Base-by-base conservation (phyloP, 2,113 vertebrate genomes). In the Apteryx owenii region DNA sequence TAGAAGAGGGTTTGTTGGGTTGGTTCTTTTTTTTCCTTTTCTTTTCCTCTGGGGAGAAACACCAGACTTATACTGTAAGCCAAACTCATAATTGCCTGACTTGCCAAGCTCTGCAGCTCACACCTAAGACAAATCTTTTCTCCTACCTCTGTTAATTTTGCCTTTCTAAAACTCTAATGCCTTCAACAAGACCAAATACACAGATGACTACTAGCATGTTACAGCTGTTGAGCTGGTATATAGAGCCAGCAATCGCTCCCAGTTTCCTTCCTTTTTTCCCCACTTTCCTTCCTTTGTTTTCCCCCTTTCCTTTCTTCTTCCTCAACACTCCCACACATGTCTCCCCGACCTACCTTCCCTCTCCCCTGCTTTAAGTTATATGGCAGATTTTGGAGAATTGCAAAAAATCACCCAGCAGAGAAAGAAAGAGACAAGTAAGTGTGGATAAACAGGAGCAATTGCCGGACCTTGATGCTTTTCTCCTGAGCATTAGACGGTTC, bases 1-100 rank as follows among this genome's bases (percentile, higher is more conserved):
- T 50, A 44, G 10, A 7, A 36, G 22, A 22, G 4, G 1, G 3
- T 1, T 66, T 44, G 12, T 26, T 7, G 9, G 4, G 4, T 33
- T 77, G 3, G 3, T 42, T 61, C 12, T 40, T 60, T 7, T 50
- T 17, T 61, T 60, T 9, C 4, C 4, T 64, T 58, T 83, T 17
- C 11, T 79, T 79, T 60, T 71, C 23, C 9, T 36, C 25, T 40
- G 79, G 40, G 8, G 5, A 72, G 25, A 56, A 69, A 50, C 8
- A 38, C 29, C 19, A 81, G 14, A 22, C 21, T 83, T 79, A 54
- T 10, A 53, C 10, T 72, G 26, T 68, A 89, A 91, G 20, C 21
- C 65, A 72, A 36, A 56, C 12, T 86, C 44, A 38, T 72, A 83
- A 91, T 12, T 82, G 28, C 12, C 31, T 83, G 14, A 36, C 46